Conservation (phyloP, 2,888 invertebrate species). For the Aphidius colemani region DNA sequence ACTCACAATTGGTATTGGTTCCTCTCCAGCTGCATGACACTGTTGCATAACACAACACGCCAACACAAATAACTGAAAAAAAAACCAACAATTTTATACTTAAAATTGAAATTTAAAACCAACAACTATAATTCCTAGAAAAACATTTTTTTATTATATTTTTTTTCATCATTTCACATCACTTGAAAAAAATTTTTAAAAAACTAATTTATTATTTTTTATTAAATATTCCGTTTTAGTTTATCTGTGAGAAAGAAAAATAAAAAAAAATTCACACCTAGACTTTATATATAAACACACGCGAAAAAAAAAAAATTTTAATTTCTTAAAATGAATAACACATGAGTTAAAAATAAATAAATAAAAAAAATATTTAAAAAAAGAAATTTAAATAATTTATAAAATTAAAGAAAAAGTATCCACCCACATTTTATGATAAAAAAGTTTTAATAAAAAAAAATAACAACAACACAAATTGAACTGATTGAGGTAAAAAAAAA, state of each 20-base stretch:
- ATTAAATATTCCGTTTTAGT: no score
- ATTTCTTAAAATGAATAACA: slow-evolving; percentile 5
- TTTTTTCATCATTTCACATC: no score
- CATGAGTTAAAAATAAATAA: no score
- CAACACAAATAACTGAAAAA: slow-evolving; percentile 42
- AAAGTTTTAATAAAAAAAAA: no score
- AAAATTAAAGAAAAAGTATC: no score
- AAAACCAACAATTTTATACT: not conserved
- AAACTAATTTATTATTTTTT: no score
- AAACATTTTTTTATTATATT: no score
- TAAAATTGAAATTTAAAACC: not conserved
- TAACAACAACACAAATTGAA: no score
- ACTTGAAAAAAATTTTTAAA: no score
- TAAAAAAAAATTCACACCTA: not conserved
- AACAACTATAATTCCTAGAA: not conserved
- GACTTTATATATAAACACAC: slow-evolving; percentile 1
- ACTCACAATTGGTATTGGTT: slow-evolving; percentile 51
- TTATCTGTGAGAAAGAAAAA: not conserved
- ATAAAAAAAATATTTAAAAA: not conserved
- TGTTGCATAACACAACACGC: slow-evolving; percentile 29
- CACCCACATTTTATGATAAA: no score
- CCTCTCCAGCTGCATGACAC: slow-evolving; percentile 39
- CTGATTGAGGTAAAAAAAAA: no score
- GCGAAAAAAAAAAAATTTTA: slow-evolving; percentile 5
- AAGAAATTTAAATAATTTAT: not conserved